Evolutionary conservation across 2,797 vertebrate genomes (phyloP).

Genomic region (Sebastes paucispinis): DNA sequence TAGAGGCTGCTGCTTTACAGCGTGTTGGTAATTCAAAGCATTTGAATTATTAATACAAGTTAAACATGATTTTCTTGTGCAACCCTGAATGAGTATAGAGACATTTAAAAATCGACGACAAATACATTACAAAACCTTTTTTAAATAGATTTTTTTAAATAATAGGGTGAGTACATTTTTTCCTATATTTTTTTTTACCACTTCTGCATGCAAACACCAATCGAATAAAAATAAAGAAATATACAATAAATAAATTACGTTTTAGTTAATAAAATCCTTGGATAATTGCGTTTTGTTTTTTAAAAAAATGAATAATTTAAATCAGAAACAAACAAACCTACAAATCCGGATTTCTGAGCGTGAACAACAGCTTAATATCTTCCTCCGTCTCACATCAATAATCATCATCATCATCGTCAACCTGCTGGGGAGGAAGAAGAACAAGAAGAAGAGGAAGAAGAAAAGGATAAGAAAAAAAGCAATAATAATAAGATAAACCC

Average conservation of each 20-base stretch:
- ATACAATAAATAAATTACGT: neutral
- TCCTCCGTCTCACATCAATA: conserved; percentile 9
- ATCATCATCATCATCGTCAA: conserved; percentile 28
- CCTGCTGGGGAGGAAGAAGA: conserved; percentile 24
- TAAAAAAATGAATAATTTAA: neutral
- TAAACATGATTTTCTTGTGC: neutral
- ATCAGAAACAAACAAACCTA: conserved; percentile 67
- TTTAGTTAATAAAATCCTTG: neutral
- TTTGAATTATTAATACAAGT: neutral
- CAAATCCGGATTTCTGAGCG: conserved; percentile 35
- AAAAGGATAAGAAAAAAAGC: neutral
- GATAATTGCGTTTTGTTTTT: neutral
- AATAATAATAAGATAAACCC: neutral
- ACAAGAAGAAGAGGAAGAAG: too few species aligned
- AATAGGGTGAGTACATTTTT: neutral
- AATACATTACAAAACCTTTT: neutral
- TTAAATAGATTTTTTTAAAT: neutral
- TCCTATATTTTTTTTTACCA: neutral
- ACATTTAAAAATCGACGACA: neutral
- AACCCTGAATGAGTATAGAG: neutral
- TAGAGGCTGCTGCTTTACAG: neutral
- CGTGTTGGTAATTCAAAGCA: neutral
- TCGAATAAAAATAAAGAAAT: neutral
- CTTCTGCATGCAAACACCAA: neutral
- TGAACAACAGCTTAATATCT: conserved; percentile 11